phyloP scores from a whole-genome alignment of 1,140 invertebrate genomes.

The Anastrepha ludens region DNA sequence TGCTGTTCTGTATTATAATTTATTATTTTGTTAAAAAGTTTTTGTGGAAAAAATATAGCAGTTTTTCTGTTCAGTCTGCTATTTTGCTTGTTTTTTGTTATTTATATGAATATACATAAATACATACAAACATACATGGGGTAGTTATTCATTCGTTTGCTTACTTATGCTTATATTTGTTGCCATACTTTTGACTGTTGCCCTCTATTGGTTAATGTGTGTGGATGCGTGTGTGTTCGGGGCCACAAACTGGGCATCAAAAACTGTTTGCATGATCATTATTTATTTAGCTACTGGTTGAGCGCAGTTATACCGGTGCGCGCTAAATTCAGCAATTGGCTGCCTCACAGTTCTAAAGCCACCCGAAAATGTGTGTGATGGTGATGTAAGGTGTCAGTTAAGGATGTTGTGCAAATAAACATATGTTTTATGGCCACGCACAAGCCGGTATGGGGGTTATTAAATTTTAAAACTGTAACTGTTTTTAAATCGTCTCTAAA shows the following conservation, averaged over 20 bases:
- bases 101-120: background rate
- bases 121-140: too few relatives aligned
- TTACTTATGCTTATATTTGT: conserved; percentile 30
- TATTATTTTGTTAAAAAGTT: conserved; percentile 52
- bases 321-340: conserved; percentile 30
- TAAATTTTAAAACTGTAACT: too few relatives aligned
- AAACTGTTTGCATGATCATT: conserved; percentile 43
- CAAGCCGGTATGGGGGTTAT: background rate
- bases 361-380: background rate
- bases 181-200: conserved; percentile 37
- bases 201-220: background rate
- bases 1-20: conserved; percentile 34
- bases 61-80: conserved; percentile 2
- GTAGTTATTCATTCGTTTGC: conserved; percentile 17
- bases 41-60: background rate
- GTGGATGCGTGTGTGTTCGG: background rate
- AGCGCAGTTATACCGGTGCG: conserved; percentile 11
- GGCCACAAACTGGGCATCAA: conserved; percentile 38
- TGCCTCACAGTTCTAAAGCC: background rate
- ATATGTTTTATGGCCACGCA: conserved; percentile 38
- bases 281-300: conserved; percentile 46
- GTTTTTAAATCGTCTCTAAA: too few relatives aligned
- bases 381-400: background rate
- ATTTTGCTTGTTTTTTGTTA: background rate
- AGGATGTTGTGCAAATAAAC: background rate